phyloP scores from a whole-genome alignment of 2,797 vertebrate species.

The Anguilla pacifica region DNA sequence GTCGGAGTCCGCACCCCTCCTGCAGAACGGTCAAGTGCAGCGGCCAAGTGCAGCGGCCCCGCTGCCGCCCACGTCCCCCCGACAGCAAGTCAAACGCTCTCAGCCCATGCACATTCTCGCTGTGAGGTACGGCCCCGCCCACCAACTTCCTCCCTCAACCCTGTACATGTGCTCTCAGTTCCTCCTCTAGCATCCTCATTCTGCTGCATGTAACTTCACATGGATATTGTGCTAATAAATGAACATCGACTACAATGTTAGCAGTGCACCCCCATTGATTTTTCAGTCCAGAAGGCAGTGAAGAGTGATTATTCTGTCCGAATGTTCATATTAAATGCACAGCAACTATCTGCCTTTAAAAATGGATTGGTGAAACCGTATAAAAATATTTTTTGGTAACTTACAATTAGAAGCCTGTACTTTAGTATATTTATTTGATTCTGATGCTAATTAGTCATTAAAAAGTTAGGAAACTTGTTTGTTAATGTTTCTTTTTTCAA shows the following conservation, averaged over 20 bases:
- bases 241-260: too few species aligned
- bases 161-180: background rate
- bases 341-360: background rate
- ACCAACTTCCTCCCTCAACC: background rate
- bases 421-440: background rate
- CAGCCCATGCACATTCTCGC: constrained; percentile 92
- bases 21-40: constrained; percentile 81
- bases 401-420: background rate
- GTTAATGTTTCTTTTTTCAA: background rate
- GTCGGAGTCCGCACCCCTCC: constrained; percentile 79
- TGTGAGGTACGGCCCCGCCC: constrained; percentile 75
- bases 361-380: constrained; percentile 10
- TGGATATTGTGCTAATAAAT: too few species aligned
- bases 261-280: background rate
- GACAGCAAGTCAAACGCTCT: constrained; percentile 79
- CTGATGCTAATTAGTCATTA: background rate
- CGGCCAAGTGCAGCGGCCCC: constrained; percentile 46
- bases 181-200: background rate
- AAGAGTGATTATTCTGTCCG: background rate
- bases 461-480: background rate
- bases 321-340: background rate
- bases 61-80: constrained; percentile 59
- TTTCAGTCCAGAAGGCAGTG: background rate
- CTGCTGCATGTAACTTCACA: background rate
- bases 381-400: background rate